These are phyloP conservation scores for Paradoxurus hermaphroditus DNA, from an alignment of 2,113 vertebrate species.

Conservation along the genomic window DNA sequence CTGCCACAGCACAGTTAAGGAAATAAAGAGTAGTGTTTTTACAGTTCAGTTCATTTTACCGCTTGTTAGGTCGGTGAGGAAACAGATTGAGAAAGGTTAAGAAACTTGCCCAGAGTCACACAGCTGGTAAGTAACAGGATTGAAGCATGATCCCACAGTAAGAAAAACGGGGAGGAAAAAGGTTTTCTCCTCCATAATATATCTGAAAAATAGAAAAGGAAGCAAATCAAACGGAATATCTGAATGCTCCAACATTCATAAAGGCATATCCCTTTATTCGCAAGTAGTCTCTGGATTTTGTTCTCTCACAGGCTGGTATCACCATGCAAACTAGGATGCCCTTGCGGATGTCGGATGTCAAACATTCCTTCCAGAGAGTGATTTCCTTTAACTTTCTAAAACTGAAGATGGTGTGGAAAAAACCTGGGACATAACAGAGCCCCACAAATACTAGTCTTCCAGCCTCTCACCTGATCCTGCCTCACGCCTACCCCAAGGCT, in stretches of 20 bases:
- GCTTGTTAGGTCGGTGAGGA: not conserved
- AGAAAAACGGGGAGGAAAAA: not conserved
- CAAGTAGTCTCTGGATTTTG: not conserved
- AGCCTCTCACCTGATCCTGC: not conserved
- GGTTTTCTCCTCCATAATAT: not conserved
- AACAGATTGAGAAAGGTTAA: conserved; percentile 4
- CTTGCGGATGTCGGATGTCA: not conserved
- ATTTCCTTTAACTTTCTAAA: conserved; percentile 29
- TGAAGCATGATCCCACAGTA: not conserved
- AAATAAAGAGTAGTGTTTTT: not conserved
- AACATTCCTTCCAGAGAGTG: not conserved
- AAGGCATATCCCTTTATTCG: not conserved
- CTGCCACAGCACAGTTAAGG: not conserved
- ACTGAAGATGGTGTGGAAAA: not conserved
- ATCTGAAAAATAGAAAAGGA: not conserved
- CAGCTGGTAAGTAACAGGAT: not conserved
- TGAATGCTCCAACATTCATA: not conserved
- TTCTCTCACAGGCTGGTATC: not conserved
- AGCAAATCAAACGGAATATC: not conserved
- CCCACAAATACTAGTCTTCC: not conserved
- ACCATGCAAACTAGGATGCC: not conserved
- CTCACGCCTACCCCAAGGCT: not conserved
- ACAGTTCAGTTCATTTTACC: not conserved
- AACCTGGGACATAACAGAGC: not conserved
- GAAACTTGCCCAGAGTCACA: not conserved